phyloP scores from a whole-genome alignment of 1,140 invertebrate genomes.

The Ditylenchus dipsaci region DNA sequence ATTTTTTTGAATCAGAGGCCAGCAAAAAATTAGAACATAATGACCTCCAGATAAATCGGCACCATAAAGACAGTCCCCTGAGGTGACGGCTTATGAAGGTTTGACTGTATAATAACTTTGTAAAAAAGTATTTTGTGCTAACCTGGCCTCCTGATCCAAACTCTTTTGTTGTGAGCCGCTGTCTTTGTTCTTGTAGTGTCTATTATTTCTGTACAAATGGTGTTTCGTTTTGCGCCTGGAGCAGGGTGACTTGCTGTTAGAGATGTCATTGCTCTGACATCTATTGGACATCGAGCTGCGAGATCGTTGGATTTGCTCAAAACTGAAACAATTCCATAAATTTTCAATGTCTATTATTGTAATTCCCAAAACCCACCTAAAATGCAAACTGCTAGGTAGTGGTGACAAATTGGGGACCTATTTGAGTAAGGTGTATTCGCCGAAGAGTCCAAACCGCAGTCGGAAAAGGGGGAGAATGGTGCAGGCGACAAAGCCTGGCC shows the following conservation, averaged over 20 bases:
- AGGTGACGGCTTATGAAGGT: too few relatives aligned
- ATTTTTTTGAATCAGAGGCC: too few relatives aligned
- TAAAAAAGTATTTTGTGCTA: neutral
- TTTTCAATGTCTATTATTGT: too few relatives aligned
- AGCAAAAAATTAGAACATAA: too few relatives aligned
- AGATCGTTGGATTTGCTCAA: conserved; percentile 46
- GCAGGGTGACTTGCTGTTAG: neutral
- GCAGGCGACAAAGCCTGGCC: conserved; percentile 49
- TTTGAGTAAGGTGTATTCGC: conserved; percentile 51
- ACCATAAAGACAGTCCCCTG: too few relatives aligned
- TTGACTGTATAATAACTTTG: too few relatives aligned
- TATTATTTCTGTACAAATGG: neutral
- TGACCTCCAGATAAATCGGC: too few relatives aligned
- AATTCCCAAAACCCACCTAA: conserved; percentile 39
- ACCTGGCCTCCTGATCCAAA: conserved; percentile 26
- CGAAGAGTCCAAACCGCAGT: conserved; percentile 26
- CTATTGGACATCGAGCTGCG: conserved; percentile 52
- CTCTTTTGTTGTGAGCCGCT: conserved; percentile 14
- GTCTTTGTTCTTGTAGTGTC: neutral
- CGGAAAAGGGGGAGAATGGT: conserved; percentile 56
- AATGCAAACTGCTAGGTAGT: conserved; percentile 36
- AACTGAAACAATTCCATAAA: too few relatives aligned
- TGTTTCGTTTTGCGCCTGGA: neutral
- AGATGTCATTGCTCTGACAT: neutral
- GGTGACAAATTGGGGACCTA: conserved; percentile 53